Evolutionary conservation across 1,140 invertebrate species (phyloP), one percentile per base, ranked within the genome.

Genomic region (Sinonovacula constricta): DNA sequence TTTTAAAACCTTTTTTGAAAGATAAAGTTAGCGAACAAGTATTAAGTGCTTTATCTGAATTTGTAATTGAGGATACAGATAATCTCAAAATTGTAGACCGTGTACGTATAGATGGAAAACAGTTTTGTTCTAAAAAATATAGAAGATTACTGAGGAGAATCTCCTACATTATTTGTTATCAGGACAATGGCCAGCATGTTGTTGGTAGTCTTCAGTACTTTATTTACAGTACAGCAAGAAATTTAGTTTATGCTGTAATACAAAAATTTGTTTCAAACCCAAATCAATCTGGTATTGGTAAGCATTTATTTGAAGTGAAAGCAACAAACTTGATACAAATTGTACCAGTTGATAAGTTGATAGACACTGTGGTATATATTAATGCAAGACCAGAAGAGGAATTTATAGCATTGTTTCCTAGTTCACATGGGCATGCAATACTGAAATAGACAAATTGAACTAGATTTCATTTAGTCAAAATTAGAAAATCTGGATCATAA

Each of bases 51-150:
- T 65, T 39, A 36, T 65, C 12, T 65, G 60, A 65, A 65, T 65
- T 65, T 65, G 60, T 65, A 65, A 39, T 65, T 65, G 60, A 65
- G 60, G 60, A 65, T 65, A 65, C 33, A 65, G 60, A 65, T 65
- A 65, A 65, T 65, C 33, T 65, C 3, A 65, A 65, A 65, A 36
- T 65, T 65, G 60, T 36, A 36, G 60, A 65, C 60, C 60, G 60
- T 36, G 31, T 65, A 10, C 60, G 60, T 65, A 65, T 60, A 60
- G 57, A 60, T 60, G 57, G 57, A 60, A 60, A 60, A 30, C 57
- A 60, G 57, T 60, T 45, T 60, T 60, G 57, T 60, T 60, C 57
- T 60, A 60, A 60, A 60, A 60, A 60, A 60, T 60, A 60, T n/a
- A 60, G 57, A 60, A 28, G 15, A 60, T 30, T 60, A 60, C 15